Conservation (phyloP, 2,113 vertebrate genomes). For the Antechinus stuartii region DNA sequence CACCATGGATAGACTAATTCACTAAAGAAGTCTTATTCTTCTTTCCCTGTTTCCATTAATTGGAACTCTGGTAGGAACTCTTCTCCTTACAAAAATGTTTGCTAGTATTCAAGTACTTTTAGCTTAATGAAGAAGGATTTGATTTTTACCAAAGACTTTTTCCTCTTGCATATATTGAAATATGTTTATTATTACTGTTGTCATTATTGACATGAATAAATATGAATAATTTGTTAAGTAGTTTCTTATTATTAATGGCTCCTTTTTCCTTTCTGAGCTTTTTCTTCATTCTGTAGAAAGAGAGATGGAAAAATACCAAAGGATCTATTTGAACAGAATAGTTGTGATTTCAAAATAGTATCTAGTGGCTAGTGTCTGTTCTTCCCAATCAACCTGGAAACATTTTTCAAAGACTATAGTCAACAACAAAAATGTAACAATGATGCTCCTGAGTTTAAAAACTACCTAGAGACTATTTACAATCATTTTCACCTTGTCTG, state of each 20-base stretch:
- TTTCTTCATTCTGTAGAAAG: neutral
- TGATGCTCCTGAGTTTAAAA: neutral
- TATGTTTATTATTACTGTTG: neutral
- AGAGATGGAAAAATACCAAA: conserved; percentile 4
- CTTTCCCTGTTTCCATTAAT: neutral
- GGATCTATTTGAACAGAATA: neutral
- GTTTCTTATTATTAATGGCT: neutral
- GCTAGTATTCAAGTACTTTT: neutral
- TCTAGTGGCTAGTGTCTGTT: neutral
- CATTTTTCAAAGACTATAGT: neutral
- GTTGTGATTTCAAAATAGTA: conserved; percentile 30
- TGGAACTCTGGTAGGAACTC: neutral
- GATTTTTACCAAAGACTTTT: neutral
- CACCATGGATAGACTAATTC: neutral
- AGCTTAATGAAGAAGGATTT: neutral
- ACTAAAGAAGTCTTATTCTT: neutral
- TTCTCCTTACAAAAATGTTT: neutral
- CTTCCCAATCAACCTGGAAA: neutral
- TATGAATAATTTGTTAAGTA: too few relatives aligned
- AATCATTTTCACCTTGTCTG: neutral
- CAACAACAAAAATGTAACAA: neutral
- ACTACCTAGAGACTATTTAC: neutral
- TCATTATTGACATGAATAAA: too few relatives aligned
- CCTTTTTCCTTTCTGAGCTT: conserved; percentile 8
- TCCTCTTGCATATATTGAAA: neutral